Base-by-base conservation (phyloP, 92 coral and sea anemone species). In the Diadumene lineata region DNA sequence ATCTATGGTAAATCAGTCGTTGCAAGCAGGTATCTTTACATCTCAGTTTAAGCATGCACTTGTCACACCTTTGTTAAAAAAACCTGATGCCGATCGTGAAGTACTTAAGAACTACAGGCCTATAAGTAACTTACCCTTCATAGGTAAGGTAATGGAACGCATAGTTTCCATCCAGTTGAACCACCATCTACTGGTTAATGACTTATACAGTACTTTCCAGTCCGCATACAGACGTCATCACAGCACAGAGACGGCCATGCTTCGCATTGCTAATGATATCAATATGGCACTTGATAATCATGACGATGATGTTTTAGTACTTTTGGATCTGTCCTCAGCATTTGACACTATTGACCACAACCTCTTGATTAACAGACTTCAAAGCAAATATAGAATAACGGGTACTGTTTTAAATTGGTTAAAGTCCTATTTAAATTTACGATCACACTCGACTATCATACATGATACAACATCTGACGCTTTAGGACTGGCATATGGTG, bases 341-440 rank as follows among this genome's bases (percentile, higher is more conserved):
- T 78, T 82, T 44, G 87, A 82, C 63, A 82, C 87, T 6, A 73
- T 77, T 0, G 88, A 77, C 60, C 82, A 75, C 62, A 46, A 22
- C 17, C 75, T 82, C 31, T 57, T 82, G 19, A 31, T 82, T 34
- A 23, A 27, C 27, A 77, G 82, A 58, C 64, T 83, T 17, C 6
- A 21, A 13, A 61, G 57, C 57, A 69, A 43, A 16, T 76, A 76
- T 66, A 81, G 81, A 0, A 53, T 79, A 21, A 75, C 38, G 2
- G 69, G 70, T 34, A 33, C 63, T 51, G 69, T 72, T 29, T 53
- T 82, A 50, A 81, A 61, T 10, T 82, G 76, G 76, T 55, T 72
- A 57, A 66, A 33, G 24, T 27, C 73, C 6, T 76, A 65, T 56
- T 23, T 76, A 2, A 9, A 18, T 18, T n/a, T 2, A 17, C 81